phyloP scores from a whole-genome alignment of 2,888 invertebrate species.

The Nebria salina region DNA sequence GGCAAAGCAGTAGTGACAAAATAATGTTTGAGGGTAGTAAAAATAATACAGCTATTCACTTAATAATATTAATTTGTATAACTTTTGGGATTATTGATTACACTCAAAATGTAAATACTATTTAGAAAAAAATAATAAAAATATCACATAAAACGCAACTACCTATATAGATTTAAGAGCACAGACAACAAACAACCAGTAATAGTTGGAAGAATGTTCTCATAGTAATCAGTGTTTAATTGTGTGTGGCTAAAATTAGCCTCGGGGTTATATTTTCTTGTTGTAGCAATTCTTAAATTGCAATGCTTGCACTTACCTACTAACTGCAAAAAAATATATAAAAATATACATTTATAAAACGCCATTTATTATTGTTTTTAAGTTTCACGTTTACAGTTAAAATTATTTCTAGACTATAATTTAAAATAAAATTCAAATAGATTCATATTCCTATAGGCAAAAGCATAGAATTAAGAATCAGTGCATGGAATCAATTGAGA shows the following conservation, averaged over 20 bases:
- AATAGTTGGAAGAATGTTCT: constrained; percentile 28
- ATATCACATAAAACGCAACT: neutral
- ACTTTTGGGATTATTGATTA: too few species aligned
- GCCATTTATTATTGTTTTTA: neutral
- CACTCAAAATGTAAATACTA: too few species aligned
- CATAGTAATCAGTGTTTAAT: constrained; percentile 42
- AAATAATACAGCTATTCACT: too few species aligned
- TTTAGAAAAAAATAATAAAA: neutral
- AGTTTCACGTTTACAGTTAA: neutral
- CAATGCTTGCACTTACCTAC: constrained; percentile 6
- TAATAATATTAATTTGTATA: too few species aligned
- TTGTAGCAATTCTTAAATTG: constrained; percentile 31
- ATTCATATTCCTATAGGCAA: neutral
- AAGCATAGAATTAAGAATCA: too few species aligned
- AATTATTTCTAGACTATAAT: neutral
- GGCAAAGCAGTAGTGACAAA: too few species aligned
- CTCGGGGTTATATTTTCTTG: constrained; percentile 35
- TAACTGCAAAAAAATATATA: neutral
- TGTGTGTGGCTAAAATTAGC: constrained; percentile 40
- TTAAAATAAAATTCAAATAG: neutral
- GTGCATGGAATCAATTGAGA: too few species aligned
- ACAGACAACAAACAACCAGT: neutral
- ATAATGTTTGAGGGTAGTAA: too few species aligned
- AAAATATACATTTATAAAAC: neutral
- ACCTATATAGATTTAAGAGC: neutral